Base-by-base conservation (phyloP, 1,140 invertebrate genomes). In the Drosophila melanica region DNA sequence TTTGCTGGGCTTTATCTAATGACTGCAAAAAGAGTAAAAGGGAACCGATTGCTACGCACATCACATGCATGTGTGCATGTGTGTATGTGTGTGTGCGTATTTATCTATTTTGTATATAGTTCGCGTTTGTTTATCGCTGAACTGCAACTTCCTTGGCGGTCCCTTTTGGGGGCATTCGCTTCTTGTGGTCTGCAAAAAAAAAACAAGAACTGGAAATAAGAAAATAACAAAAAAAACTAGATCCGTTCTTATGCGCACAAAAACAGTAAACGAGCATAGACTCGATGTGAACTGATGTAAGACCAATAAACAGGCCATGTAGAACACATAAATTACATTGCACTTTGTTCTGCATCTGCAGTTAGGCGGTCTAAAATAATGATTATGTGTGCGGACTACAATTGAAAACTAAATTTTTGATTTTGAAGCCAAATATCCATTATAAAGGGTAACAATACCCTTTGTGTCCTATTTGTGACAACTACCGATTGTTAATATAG, bases 51-150 rank as follows among this genome's bases (percentile, higher is more conserved):
- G n/a, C 39, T 14, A 41, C 30, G 23, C 33, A 59, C 16, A 27
- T 14, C 16, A 12, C 14, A 3, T 33, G 20, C 23, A 27, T 44
- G 18, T 27, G 35, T 14, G 1, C 23, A 20, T 51, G 30, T 64
- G 41, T 55, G 44, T 45, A 6, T 47, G 1, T 45, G 14, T 20
- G 16, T 48, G 41, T 39, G 53, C 12, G 48, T 48, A 16, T 60
- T 76, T 84, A 86, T 85, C 65, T 77, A 48, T 64, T 70, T 47
- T 58, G 44, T 39, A 47, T 85, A 51, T 53, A 75, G 69, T 66
- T 58, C 41, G 30, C 63, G 78, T 84, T 77, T 70, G 64, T 80
- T 80, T 84, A 84, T 84, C 81, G 71, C 47, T 77, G 50, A 51
- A 59, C 48, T 75, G 35, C 54, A 53, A 73, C 84, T 85, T 85